Evolutionary conservation across 2,888 invertebrate genomes (phyloP), one percentile per base, ranked within the genome.

Genomic region (Ophion ellenae): DNA sequence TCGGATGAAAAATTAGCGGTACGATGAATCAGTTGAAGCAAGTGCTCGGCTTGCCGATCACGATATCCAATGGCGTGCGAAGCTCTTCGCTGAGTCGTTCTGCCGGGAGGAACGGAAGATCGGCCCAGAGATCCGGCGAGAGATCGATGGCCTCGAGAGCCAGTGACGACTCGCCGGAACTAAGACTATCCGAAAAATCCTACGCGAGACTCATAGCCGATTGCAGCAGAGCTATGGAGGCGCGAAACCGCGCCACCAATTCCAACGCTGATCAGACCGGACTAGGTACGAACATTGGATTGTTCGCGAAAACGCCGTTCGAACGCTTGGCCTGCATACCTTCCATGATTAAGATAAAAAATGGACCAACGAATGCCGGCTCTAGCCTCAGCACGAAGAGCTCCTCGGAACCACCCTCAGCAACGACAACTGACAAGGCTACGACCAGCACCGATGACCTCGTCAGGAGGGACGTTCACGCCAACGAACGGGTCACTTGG

Each of bases 11-110:
- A 63, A 64, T 66, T 53, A 14, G 0, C 64, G 32, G 17, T 69
- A 86, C 59, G 73, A 92, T 92, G 92, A 90, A 91, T 79, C 90
- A 84, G n/a, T 77, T 92, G n/a, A 91, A 90, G 75, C 84, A 89
- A 2, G 87, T 92, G 11, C 57, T 90, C 17, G 84, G 88, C 5
- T 81, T 89, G 28, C 89, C 87, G 2, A 79, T 90, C 17, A 24
- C 86, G 85, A n/a, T 89, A 57, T 73, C 69, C 9, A 67, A 78
- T 14, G 17, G 40, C 11, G 40, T 61, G 0, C 75, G 86, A 66
- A 74, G 78, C n/a, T 67, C 84, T 2, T 66, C 86, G 32, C 20
- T 84, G 11, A 61, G 61, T 28, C 83, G 83, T 20, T 85, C 85
- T 0, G 83, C 85, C 20, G 85, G 80, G 24, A 81, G 77, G n/a